Base-by-base conservation (phyloP, 2,797 vertebrate species). In the Capromys pilorides region DNA sequence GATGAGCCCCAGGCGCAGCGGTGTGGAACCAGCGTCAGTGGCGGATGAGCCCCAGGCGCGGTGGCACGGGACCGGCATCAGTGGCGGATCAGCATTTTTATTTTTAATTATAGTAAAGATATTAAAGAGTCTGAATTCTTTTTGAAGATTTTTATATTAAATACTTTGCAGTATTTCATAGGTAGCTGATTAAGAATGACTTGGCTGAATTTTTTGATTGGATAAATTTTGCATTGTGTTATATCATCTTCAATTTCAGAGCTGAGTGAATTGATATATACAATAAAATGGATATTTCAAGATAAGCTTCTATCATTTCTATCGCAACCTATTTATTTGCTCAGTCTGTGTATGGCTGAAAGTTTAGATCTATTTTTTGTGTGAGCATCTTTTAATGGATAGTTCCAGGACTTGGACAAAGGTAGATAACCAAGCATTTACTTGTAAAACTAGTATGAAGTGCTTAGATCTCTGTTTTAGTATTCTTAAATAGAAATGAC, bases 151-250 rank as follows among this genome's bases (percentile, higher is more conserved):
- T 45, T 79, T 21, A 45, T 77, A 79, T 93, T 66, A 89, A 64
- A 86, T 36, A 26, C 75, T 89, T 87, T 45, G 51, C 67, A 75
- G n/a, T 62, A 62, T 93, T 87, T 90, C 71, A 31, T 88, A 85
- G 67, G 80, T 14, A 51, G 77, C 7, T 22, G 36, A 49, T 80
- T 67, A 39, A 83, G 54, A 51, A 61, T 59, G 49, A 14, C 13
- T 66, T 28, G 33, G 3, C 41, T 39, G 22, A 41, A n/a, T 85
- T 61, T 78, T 31, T 26, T 57, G 62, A 66, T 75, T 49, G 67
- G 67, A 33, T 33, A 77, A 12, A 57, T 51, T 88, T 92, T 45
- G 28, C 57, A 4, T 51, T 33, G 24, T 59, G 13, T 36, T 24
- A 28, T 33, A 2, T 59, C 26, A 45, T 36, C 75, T 91, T 73